Evolutionary conservation across 2,797 vertebrate species (phyloP), one percentile per base, ranked within the genome.

Genomic region (Luscinia luscinia): DNA sequence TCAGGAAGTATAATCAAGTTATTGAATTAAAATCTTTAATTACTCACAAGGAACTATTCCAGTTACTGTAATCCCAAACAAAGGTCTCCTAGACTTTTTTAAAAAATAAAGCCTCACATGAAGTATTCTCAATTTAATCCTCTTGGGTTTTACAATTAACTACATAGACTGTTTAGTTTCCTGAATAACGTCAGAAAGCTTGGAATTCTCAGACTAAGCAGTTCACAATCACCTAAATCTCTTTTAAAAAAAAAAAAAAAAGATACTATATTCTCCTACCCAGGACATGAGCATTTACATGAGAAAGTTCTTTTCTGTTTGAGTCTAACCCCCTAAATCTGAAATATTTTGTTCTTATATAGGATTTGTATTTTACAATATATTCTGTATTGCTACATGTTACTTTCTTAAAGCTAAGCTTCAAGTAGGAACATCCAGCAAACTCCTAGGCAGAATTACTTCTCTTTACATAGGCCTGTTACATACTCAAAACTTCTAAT

Each of bases 401-500:
- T 84, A 51, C 49, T 81, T 51, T 58, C 9, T 84, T 69, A 51
- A 52, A 64, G 46, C 16, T 63, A 59, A 84, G 38, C 38, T 69
- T 77, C 21, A 72, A 48, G 38, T 41, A 66, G 34, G 38, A 93
- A 62, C 21, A 86, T 34, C 59, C 67, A 66, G 36, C 55, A 84
- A 57, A 63, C 34, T 87, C 86, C 23, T 11, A 49, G 30, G 59
- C 59, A 83, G 70, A 91, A 75, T 63, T 73, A 70, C 19, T 77
- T 85, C 32, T 74, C 70, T 76, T 75, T 45, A 78, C 40, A 38
- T 24, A 80, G 68, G 46, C 26, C 76, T 83, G 70, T 90, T 90
- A 93, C 52, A 54, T 81, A 83, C 86, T 83, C 48, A 76, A 91
- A 89, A 89, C 70, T 88, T 94, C 41, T 69, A 63, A 91, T 64